phyloP scores from a whole-genome alignment of 1,140 invertebrate genomes.

The Nasonia vitripennis region DNA sequence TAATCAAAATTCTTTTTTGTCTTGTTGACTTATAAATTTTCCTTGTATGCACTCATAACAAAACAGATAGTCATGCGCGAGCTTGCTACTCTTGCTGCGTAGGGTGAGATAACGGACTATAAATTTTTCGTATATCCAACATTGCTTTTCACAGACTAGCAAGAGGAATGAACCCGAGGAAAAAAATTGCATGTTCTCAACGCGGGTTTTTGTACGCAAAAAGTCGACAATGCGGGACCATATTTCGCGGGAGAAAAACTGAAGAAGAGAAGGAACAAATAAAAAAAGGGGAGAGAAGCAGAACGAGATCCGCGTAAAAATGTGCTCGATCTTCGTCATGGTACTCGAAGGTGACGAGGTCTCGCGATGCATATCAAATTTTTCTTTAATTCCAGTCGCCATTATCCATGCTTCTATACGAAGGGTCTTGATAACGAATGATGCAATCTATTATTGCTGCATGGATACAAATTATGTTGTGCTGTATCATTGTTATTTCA shows the following conservation, averaged over 20 bases:
- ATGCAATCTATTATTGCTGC: not conserved
- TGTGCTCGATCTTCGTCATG: conserved; percentile 27
- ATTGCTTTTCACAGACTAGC: too few species aligned
- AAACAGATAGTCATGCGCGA: too few species aligned
- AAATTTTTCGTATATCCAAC: too few species aligned
- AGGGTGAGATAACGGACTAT: too few species aligned
- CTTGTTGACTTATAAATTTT: too few species aligned
- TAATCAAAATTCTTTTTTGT: too few species aligned
- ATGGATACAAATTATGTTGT: not conserved
- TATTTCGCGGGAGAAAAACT: conserved; percentile 17
- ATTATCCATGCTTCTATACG: not conserved
- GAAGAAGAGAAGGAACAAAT: too few species aligned
- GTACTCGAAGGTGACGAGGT: conserved; percentile 25
- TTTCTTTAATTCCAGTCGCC: conserved; percentile 12
- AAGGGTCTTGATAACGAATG: not conserved
- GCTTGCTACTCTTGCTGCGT: too few species aligned
- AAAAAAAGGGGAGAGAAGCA: conserved; percentile 5
- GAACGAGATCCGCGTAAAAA: conserved; percentile 35
- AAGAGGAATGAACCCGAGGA: not conserved
- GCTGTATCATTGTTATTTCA: too few species aligned
- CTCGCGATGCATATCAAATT: conserved; percentile 45
- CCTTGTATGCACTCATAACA: too few species aligned
- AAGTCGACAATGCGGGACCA: conserved; percentile 13
- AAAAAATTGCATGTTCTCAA: conserved; percentile 21
- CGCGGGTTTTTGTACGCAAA: conserved; percentile 12